Conservation (phyloP, 2,113 vertebrate species). For the Marcusenius ussheri region DNA sequence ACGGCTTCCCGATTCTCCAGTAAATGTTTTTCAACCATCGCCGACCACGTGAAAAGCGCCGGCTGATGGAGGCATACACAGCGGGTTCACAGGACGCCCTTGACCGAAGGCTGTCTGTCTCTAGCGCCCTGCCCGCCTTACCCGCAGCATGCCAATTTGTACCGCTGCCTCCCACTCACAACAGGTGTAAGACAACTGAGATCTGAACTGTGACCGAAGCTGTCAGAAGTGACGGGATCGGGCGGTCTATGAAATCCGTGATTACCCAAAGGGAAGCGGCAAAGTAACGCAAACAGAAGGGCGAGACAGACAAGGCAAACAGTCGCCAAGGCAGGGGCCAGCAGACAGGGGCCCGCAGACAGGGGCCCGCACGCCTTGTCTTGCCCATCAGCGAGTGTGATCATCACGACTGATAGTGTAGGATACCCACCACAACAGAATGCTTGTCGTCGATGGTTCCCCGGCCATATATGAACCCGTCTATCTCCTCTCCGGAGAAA, state of each 20-base stretch:
- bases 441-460: slow-evolving; percentile 89
- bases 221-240: neutral
- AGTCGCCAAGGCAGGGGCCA: neutral
- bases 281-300: neutral
- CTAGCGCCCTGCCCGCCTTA: neutral
- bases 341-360: neutral
- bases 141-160: neutral
- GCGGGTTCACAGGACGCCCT: neutral
- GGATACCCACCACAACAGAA: slow-evolving; percentile 66
- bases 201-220: neutral
- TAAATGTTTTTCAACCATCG: neutral
- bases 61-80: neutral
- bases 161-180: neutral
- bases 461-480: slow-evolving; percentile 87
- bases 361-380: neutral
- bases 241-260: neutral
- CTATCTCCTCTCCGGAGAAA: slow-evolving; percentile 77
- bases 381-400: neutral
- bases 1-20: neutral
- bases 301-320: neutral
- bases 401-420: neutral
- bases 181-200: neutral
- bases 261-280: neutral
- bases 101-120: neutral
- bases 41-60: neutral